phyloP scores from a whole-genome alignment of 1,140 invertebrate genomes.

The Eubasilissa regina region DNA sequence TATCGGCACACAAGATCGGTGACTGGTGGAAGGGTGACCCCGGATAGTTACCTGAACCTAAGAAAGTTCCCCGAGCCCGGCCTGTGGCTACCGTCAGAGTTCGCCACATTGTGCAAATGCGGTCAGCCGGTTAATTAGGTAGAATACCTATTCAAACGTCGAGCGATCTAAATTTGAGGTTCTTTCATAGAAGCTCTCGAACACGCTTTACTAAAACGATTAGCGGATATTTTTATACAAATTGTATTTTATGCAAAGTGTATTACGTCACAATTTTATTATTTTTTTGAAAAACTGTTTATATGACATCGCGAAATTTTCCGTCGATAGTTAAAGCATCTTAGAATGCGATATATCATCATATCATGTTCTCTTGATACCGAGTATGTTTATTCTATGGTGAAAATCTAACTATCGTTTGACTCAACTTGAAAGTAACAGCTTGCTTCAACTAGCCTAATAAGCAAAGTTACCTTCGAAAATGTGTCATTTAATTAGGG shows the following conservation, averaged over 20 bases:
- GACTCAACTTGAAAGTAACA: conserved; percentile 24
- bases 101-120: conserved; percentile 29
- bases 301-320: too few relatives aligned
- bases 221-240: too few relatives aligned
- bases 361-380: neutral
- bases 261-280: too few relatives aligned
- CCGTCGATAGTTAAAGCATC: too few relatives aligned
- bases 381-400: conserved; percentile 16
- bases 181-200: neutral
- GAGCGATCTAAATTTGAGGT: conserved; percentile 12
- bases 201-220: too few relatives aligned
- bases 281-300: too few relatives aligned
- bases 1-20: conserved; percentile 19
- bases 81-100: conserved; percentile 24
- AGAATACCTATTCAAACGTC: conserved; percentile 27
- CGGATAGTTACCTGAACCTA: conserved; percentile 21
- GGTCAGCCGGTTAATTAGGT: conserved; percentile 48
- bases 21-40: conserved; percentile 12
- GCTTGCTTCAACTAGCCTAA: conserved; percentile 30
- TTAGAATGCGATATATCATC: too few relatives aligned
- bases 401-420: conserved; percentile 26
- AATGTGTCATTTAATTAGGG: conserved; percentile 17
- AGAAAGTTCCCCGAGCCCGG: conserved; percentile 38
- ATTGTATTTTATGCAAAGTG: too few relatives aligned
- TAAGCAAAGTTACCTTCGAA: conserved; percentile 31